Evolutionary conservation across 2,888 invertebrate genomes (phyloP).

Genomic region (Megastigmus dorsalis): DNA sequence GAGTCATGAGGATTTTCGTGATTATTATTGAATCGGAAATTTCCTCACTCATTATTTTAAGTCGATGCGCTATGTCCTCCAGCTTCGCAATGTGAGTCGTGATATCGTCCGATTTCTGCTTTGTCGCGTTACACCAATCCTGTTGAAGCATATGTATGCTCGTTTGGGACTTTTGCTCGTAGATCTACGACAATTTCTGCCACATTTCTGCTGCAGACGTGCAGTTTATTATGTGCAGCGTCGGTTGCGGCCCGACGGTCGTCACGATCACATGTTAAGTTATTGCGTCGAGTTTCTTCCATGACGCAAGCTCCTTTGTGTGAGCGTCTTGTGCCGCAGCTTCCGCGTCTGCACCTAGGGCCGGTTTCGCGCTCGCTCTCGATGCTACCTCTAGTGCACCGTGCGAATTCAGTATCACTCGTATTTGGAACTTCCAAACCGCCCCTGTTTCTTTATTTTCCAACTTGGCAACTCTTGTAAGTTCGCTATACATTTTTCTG

Average conservation of each 20-base stretch:
- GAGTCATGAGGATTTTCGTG: no score
- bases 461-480: neutral
- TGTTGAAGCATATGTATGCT: conserved; percentile 57
- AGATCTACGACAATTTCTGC: conserved; percentile 58
- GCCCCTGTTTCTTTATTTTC: neutral
- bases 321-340: neutral
- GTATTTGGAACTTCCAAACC: neutral
- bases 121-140: conserved; percentile 48
- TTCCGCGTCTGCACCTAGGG: neutral
- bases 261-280: conserved; percentile 53
- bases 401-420: neutral
- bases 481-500: neutral
- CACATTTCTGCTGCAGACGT: conserved; percentile 60
- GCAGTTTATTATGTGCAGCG: conserved; percentile 54
- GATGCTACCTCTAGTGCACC: no score
- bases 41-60: conserved; percentile 48
- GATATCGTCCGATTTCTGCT: conserved; percentile 53
- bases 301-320: neutral
- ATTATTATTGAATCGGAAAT: conserved; percentile 51
- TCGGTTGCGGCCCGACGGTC: conserved; percentile 53
- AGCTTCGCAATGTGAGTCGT: conserved; percentile 55
- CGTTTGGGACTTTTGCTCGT: conserved; percentile 59
- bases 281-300: neutral
- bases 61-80: conserved; percentile 54
- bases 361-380: neutral